Evolutionary conservation across 2,113 vertebrate genomes (phyloP).

Genomic region (Tichodroma muraria): DNA sequence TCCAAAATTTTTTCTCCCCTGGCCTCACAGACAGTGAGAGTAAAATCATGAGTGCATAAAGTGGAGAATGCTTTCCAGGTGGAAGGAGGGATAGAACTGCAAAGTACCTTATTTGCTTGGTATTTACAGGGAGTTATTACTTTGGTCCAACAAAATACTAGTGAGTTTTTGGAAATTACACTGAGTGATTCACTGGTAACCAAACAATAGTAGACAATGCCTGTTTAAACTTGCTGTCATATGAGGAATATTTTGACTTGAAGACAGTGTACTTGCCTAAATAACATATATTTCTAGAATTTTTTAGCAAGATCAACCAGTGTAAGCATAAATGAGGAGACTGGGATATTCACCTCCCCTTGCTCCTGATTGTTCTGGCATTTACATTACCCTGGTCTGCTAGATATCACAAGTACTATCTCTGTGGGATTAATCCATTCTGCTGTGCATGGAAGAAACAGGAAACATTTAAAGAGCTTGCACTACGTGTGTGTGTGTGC

Average conservation of each 20-base stretch:
- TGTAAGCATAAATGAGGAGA: background rate
- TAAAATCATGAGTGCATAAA: background rate
- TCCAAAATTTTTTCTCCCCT: background rate
- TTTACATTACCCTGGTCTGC: background rate
- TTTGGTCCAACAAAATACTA: background rate
- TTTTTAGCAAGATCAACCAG: background rate
- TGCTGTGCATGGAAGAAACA: background rate
- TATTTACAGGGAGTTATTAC: background rate
- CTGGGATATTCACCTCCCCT: background rate
- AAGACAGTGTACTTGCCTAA: background rate
- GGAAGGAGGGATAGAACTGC: background rate
- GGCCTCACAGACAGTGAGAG: background rate
- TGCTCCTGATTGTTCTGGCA: background rate
- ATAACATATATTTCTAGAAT: background rate
- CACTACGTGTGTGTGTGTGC: accelerated
- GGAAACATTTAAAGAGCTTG: background rate
- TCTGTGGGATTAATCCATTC: background rate
- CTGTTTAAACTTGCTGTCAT: background rate
- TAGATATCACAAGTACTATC: background rate
- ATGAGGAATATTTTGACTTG: background rate
- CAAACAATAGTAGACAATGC: background rate
- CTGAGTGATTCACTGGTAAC: background rate
- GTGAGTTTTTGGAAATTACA: background rate
- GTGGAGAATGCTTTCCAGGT: background rate
- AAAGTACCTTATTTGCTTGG: background rate